Evolutionary conservation across 2,797 vertebrate genomes (phyloP).

Genomic region (Ispidina lecontei): DNA sequence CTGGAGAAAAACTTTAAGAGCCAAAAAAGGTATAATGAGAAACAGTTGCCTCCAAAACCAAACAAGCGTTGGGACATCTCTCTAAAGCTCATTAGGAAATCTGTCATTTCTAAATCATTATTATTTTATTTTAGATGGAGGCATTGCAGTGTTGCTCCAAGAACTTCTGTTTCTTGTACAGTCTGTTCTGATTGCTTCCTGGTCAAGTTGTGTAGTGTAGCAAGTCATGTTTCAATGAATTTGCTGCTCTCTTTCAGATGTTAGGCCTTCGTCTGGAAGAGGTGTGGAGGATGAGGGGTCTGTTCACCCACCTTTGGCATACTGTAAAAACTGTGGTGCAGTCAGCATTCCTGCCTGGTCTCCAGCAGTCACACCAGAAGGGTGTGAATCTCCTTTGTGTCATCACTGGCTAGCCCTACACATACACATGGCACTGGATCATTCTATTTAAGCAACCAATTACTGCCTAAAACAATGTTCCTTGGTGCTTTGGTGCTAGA

Average conservation of each 20-base stretch:
- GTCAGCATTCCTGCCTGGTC: neutral
- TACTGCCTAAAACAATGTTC: neutral
- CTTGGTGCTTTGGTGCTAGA: neutral
- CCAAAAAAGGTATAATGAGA: slow-evolving; percentile 87
- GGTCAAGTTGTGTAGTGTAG: neutral
- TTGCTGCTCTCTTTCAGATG: neutral
- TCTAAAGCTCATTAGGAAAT: neutral
- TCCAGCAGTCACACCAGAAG: neutral
- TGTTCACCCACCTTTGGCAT: rapidly evolving
- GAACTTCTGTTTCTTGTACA: neutral
- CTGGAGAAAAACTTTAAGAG: slow-evolving; percentile 94
- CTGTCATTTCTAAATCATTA: neutral
- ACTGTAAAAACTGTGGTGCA: neutral
- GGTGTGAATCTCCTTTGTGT: neutral
- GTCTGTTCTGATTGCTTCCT: neutral
- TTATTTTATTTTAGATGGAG: neutral
- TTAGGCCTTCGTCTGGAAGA: neutral
- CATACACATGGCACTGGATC: neutral
- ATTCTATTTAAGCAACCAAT: neutral
- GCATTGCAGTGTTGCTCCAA: neutral
- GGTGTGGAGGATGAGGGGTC: neutral
- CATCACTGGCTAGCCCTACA: neutral
- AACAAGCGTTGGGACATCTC: neutral
- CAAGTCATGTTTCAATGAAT: neutral
- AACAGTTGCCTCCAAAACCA: neutral